A percentile compares a stretch with the other conserved stretches of the same genome.
These are phyloP conservation scores for Mallotus villosus DNA, from an alignment of 2,797 vertebrate species.

Conservation along the genomic window DNA sequence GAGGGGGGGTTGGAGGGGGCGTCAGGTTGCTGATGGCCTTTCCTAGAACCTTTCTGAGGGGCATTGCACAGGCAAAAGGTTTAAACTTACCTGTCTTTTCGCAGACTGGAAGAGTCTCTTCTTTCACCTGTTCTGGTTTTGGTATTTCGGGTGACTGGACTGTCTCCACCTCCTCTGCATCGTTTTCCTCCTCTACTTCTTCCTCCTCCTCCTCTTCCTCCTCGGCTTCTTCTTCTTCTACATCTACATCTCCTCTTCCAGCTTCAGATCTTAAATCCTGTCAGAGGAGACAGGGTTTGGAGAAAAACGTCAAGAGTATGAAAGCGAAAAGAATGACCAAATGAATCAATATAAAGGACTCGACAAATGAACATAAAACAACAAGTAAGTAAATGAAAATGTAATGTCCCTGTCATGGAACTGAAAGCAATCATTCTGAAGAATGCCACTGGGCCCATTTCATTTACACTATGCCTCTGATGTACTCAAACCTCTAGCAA, in stretches of 20 bases:
- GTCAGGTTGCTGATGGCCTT: background rate
- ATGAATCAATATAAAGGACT: background rate
- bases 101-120: conserved; percentile 34
- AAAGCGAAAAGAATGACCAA: background rate
- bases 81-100: conserved; percentile 43
- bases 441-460: too few relatives aligned
- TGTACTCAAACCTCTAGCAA: too few relatives aligned
- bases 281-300: background rate
- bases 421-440: too few relatives aligned
- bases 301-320: too few relatives aligned
- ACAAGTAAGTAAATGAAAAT: too few relatives aligned
- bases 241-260: background rate
- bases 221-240: conserved; percentile 17
- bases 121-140: conserved; percentile 44
- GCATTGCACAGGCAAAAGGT: background rate
- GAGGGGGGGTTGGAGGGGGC: background rate
- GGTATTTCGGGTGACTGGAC: conserved; percentile 20
- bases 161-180: background rate
- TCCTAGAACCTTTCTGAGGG: background rate
- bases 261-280: background rate
- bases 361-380: background rate
- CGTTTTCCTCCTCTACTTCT: background rate
- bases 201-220: rapidly evolving
- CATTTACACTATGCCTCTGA: too few relatives aligned
- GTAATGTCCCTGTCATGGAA: too few relatives aligned